These are phyloP conservation scores for Axea sp. DNA, from an alignment of 2,888 invertebrate species.

Conservation along the genomic window DNA sequence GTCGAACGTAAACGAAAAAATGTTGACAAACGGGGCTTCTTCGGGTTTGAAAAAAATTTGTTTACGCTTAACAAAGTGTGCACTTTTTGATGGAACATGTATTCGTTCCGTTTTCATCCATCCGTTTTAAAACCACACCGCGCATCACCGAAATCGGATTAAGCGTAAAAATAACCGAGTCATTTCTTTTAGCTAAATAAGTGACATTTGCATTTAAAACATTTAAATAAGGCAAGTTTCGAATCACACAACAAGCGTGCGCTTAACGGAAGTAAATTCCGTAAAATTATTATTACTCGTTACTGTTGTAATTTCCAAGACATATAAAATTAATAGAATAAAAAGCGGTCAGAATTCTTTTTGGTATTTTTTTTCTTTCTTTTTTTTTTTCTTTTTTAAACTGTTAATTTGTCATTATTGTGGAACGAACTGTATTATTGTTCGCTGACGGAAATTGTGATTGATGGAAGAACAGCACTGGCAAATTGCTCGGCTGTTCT, in stretches of 20 bases:
- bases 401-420: no score
- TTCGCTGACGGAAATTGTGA: slow-evolving; percentile 17
- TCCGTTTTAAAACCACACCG: slow-evolving; percentile 22
- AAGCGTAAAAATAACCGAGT: slow-evolving; percentile 36
- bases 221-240: not conserved
- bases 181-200: slow-evolving; percentile 19
- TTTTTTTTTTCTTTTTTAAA: no score
- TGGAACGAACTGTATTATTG: no score
- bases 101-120: slow-evolving; percentile 28
- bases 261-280: no score
- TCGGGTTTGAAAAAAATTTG: slow-evolving; percentile 2
- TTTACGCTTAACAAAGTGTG: slow-evolving; percentile 25
- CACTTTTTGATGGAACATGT: slow-evolving; percentile 14
- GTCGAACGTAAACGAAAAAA: not conserved
- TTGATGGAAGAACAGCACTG: slow-evolving; percentile 23
- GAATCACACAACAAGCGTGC: no score
- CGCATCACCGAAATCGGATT: slow-evolving; percentile 28
- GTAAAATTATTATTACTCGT: no score
- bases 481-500: slow-evolving; percentile 48
- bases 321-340: not conserved
- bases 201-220: slow-evolving; percentile 21
- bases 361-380: no score
- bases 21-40: not conserved
- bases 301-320: no score
- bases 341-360: slow-evolving; percentile 16